These are phyloP conservation scores for Lamellibrachia luymesi DNA, from an alignment of 1,140 invertebrate genomes.

Conservation along the genomic window DNA sequence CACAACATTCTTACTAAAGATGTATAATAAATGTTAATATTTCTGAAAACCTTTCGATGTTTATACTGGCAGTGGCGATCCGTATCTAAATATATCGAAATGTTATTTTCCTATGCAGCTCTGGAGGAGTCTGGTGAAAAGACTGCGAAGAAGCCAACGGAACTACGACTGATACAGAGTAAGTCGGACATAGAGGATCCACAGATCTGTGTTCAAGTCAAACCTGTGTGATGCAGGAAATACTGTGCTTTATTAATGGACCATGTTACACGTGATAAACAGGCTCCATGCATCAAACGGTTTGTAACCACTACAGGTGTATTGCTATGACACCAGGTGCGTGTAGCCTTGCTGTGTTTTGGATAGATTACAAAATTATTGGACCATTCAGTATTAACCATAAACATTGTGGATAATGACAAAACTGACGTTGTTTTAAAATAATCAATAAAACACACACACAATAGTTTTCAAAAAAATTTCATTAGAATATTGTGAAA, in stretches of 20 bases:
- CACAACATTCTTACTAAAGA: too few species aligned
- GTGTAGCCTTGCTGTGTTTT: background rate
- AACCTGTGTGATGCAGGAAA: background rate
- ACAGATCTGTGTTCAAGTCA: conserved; percentile 35
- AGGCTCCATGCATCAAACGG: background rate
- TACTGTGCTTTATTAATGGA: background rate
- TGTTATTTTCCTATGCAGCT: conserved; percentile 30
- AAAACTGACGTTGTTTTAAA: background rate
- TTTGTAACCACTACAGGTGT: too few species aligned
- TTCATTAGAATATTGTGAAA: too few species aligned
- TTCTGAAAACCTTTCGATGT: background rate
- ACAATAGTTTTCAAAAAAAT: too few species aligned
- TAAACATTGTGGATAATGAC: background rate
- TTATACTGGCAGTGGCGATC: background rate
- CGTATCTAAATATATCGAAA: background rate
- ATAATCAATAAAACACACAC: background rate
- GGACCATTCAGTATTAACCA: background rate
- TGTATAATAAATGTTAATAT: background rate
- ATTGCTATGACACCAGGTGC: too few species aligned
- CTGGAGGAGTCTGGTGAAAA: conserved; percentile 46
- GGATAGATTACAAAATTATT: background rate
- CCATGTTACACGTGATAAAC: background rate
- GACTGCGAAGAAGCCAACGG: conserved; percentile 48
- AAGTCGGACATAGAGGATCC: conserved; percentile 72
- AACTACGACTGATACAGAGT: conserved; percentile 74